Evolutionary conservation across 2,797 vertebrate genomes (phyloP), one percentile per base, ranked within the genome.

Genomic region (Melanotaenia parkinsoni): DNA sequence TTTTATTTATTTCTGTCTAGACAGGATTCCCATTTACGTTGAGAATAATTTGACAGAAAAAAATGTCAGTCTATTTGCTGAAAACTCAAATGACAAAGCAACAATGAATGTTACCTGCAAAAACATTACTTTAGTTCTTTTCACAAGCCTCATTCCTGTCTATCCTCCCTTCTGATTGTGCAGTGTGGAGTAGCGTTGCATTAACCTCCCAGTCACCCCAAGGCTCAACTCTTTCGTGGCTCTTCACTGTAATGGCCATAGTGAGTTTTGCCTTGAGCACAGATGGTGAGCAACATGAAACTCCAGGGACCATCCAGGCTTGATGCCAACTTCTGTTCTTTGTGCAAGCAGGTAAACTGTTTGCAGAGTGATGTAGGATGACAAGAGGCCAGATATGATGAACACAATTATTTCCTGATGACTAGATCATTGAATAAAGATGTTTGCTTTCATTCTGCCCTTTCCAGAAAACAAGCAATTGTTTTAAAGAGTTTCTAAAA

Each of bases 221-320:
- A 53, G 72, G 58, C 86, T 87, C 78, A 64, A 85, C 79, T 80
- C 77, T 82, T 80, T 88, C 70, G 84, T 72, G 80, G 68, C 68
- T 74, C 81, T 81, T 83, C 83, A 61, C 73, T 64, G 5, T 83
- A 77, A 83, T 75, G 78, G 74, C 68, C 51, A 13, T 30, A 70
- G 75, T 26, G 62, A 74, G 71, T 81, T 88, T 78, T 81, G 77
- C 75, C 87, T 87, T 84, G 85, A 87, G 84, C 89, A 84, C 90
- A 90, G 89, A 93, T 91, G 89, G 89, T 63, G 80, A 89, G 75
- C 88, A 83, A 87, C 85, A 78, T 85, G 87, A 88, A 90, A 82
- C 88, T 83, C 66, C 74, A 51, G 88, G 82, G 89, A 89, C 82
- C 64, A 22, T 79, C 76, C 82, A 89, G 90, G 91, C 88, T 86